Conservation (phyloP, 1,140 invertebrate genomes). For the Gryllus bimaculatus region DNA sequence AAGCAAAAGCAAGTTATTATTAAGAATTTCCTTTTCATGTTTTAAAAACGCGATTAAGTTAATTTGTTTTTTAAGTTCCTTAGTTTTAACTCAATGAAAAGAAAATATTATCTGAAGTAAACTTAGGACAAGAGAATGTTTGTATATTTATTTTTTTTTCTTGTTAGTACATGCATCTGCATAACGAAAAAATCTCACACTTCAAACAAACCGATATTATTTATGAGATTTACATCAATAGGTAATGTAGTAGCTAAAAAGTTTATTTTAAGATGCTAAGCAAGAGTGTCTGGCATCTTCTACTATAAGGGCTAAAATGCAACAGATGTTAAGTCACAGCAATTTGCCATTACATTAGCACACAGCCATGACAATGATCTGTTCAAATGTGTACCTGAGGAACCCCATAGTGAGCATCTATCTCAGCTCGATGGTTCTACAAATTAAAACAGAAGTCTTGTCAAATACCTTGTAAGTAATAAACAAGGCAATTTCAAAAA, state of each 20-base stretch:
- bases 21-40: background rate
- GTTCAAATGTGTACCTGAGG: slow-evolving; percentile 31
- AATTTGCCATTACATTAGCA: background rate
- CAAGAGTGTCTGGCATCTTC: background rate
- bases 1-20: slow-evolving; percentile 2
- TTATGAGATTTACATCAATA: background rate
- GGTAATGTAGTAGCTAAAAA: background rate
- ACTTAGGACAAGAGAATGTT: too few relatives aligned
- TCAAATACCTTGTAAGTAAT: too few relatives aligned
- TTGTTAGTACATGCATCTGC: background rate
- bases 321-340: background rate
- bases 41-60: background rate
- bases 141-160: too few relatives aligned
- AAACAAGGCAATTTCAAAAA: too few relatives aligned
- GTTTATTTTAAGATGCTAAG: background rate
- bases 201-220: background rate
- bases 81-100: too few relatives aligned
- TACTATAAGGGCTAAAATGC: background rate
- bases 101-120: too few relatives aligned
- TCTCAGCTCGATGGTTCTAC: slow-evolving; percentile 87
- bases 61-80: too few relatives aligned
- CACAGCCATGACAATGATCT: slow-evolving; percentile 9
- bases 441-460: slow-evolving; percentile 37
- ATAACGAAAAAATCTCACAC: background rate
- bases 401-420: slow-evolving; percentile 79